phyloP scores from a whole-genome alignment of 2,113 vertebrate species.

The Aplodontia rufa region DNA sequence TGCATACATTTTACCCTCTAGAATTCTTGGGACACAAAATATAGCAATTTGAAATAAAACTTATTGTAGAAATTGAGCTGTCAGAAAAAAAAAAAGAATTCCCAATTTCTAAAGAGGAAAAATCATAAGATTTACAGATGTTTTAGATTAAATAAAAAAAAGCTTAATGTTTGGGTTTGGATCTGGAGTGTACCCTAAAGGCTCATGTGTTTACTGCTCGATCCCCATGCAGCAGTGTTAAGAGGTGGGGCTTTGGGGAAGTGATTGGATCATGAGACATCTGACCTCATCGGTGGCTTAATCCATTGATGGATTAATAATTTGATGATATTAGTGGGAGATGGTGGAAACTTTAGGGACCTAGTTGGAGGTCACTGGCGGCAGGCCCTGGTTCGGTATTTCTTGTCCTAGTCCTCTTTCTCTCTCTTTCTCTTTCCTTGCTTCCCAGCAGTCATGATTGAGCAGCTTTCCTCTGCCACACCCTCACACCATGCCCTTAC shows the following conservation, averaged over 20 bases:
- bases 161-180: background rate
- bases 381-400: background rate
- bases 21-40: background rate
- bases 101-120: background rate
- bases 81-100: background rate
- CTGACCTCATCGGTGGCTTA: too few species aligned
- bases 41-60: background rate
- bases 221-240: background rate
- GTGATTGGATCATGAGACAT: background rate
- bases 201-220: background rate
- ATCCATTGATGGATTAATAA: background rate
- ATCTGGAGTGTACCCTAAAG: background rate
- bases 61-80: constrained; percentile 22
- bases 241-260: background rate
- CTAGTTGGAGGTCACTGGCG: background rate
- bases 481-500: background rate
- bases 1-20: background rate
- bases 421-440: background rate
- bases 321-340: background rate
- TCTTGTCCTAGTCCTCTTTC: background rate
- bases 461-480: background rate
- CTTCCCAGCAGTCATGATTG: too few species aligned
- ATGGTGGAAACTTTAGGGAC: background rate
- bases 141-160: background rate
- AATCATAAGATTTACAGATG: background rate